phyloP scores from a whole-genome alignment of 2,888 invertebrate genomes.

The Eupithecia inturbata region DNA sequence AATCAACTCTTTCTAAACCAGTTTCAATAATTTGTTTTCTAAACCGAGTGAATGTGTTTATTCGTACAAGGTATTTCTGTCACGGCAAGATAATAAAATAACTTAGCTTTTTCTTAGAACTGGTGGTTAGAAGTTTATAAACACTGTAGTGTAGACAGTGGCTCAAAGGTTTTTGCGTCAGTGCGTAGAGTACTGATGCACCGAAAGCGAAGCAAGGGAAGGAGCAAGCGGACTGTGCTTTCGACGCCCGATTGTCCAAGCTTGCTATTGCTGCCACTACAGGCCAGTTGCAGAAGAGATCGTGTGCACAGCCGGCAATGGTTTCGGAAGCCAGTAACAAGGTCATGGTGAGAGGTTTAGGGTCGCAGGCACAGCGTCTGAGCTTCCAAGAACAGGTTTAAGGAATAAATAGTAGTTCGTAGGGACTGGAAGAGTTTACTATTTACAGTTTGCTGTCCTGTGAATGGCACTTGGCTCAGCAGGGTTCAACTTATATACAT shows the following conservation, averaged over 20 bases:
- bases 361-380: constrained; percentile 41
- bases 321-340: constrained; percentile 43
- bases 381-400: constrained; percentile 59
- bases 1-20: background rate
- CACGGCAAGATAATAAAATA: constrained; percentile 19
- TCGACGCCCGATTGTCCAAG: constrained; percentile 20
- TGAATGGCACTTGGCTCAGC: background rate
- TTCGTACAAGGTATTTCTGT: constrained; percentile 8
- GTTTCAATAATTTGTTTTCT: constrained; percentile 5
- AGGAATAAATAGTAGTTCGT: constrained; percentile 42
- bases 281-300: constrained; percentile 34
- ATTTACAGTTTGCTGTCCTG: constrained; percentile 1
- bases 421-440: constrained; percentile 45
- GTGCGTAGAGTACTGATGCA: background rate
- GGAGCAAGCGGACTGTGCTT: background rate
- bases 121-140: constrained; percentile 8
- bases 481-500: background rate
- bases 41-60: constrained; percentile 5
- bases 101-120: constrained; percentile 13
- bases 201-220: background rate
- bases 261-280: constrained; percentile 46
- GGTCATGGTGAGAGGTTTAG: constrained; percentile 47
- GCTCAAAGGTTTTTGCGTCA: constrained; percentile 5
- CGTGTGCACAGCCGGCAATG: constrained; percentile 41
- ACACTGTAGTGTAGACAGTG: background rate